Evolutionary conservation across 2,113 vertebrate genomes (phyloP).

Genomic region (Anoura caudifer): DNA sequence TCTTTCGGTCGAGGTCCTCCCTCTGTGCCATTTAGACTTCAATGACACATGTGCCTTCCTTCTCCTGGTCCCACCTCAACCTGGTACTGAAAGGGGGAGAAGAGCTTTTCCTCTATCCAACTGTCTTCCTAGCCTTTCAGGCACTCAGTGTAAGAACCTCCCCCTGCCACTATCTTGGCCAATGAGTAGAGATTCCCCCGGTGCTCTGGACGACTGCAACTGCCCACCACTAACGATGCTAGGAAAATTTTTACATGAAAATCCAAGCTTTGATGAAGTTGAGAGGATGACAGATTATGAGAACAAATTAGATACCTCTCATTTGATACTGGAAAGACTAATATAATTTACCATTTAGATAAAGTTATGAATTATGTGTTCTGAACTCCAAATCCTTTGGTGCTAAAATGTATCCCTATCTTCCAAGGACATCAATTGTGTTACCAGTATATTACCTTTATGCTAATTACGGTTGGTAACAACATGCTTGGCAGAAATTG

Average conservation of each 20-base stretch:
- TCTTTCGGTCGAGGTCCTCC: too few species aligned
- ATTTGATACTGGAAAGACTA: not conserved
- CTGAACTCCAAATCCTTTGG: not conserved
- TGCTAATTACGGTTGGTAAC: not conserved
- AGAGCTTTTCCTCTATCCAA: too few species aligned
- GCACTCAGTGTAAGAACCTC: too few species aligned
- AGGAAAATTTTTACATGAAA: not conserved
- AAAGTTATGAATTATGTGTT: not conserved
- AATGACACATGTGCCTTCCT: too few species aligned
- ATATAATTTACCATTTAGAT: not conserved
- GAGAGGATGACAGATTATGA: not conserved
- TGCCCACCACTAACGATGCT: not conserved
- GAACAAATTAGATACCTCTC: not conserved
- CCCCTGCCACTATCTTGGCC: too few species aligned
- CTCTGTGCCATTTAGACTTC: too few species aligned
- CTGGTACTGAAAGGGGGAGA: too few species aligned
- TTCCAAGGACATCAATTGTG: not conserved
- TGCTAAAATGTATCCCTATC: not conserved
- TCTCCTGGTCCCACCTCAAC: too few species aligned
- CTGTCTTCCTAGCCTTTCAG: too few species aligned
- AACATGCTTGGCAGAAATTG: not conserved
- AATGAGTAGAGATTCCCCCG: too few species aligned
- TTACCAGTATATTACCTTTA: not conserved
- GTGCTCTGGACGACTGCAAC: too few species aligned
- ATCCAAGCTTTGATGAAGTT: not conserved